These are phyloP conservation scores for Latrodectus hesperus DNA, from an alignment of 2,888 invertebrate species.

Conservation along the genomic window DNA sequence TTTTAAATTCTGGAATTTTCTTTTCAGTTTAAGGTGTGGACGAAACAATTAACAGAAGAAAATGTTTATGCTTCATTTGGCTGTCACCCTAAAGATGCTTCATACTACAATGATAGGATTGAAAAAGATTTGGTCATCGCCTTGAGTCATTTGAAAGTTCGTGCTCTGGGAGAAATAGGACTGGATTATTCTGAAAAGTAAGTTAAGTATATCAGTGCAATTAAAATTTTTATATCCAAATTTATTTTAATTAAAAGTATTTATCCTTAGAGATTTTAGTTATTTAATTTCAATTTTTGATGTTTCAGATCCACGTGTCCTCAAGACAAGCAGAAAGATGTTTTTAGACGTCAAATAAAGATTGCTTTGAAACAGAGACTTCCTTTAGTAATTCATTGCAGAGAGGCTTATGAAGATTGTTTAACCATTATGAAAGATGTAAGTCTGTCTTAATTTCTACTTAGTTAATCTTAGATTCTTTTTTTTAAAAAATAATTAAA, in stretches of 20 bases:
- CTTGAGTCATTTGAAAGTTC: constrained; percentile 73
- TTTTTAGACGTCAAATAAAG: constrained; percentile 75
- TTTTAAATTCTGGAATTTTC: background rate
- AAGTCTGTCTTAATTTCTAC: background rate
- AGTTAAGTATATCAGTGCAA: constrained; percentile 66
- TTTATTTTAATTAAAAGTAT: constrained; percentile 71
- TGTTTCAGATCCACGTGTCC: constrained; percentile 62
- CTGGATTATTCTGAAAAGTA: constrained; percentile 76
- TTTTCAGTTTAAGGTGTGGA: constrained; percentile 70
- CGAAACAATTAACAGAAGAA: constrained; percentile 63
- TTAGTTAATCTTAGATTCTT: no score
- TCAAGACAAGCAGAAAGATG: constrained; percentile 74
- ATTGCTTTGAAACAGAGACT: constrained; percentile 74
- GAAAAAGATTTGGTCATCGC: constrained; percentile 66
- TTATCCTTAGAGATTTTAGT: no score
- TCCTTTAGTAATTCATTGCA: constrained; percentile 76
- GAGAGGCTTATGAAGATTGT: constrained; percentile 76
- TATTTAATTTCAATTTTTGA: no score
- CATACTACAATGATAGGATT: constrained; percentile 67
- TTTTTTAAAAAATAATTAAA: no score
- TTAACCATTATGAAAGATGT: constrained; percentile 75
- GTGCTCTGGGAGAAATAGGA: constrained; percentile 77
- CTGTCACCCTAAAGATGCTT: constrained; percentile 73
- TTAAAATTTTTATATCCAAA: background rate
- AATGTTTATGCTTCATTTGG: constrained; percentile 73